phyloP scores from a whole-genome alignment of 2,888 invertebrate species.

The Tholera decimalis region DNA sequence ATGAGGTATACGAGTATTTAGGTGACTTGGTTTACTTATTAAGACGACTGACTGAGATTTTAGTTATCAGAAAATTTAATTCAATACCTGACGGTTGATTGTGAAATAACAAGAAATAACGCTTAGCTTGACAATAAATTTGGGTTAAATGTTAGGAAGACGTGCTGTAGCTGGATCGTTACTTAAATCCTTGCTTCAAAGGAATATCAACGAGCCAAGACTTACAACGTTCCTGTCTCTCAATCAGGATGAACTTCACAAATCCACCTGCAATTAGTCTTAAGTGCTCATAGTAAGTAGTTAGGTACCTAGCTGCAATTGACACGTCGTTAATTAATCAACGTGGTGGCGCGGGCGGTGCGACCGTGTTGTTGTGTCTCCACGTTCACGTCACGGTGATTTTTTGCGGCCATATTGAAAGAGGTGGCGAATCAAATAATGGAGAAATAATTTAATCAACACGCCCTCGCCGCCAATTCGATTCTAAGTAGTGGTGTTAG shows the following conservation, averaged over 20 bases:
- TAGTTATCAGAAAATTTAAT: no score
- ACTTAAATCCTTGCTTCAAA: no score
- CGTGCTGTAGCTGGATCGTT: neutral
- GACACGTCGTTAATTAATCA: constrained; percentile 45
- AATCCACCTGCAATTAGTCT: neutral
- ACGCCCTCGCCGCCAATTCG: constrained; percentile 66
- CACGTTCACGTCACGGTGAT: constrained; percentile 63
- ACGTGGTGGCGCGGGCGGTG: neutral
- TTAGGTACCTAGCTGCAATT: constrained; percentile 13
- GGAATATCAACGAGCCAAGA: no score
- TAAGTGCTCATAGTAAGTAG: neutral
- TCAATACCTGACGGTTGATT: neutral
- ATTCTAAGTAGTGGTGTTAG: constrained; percentile 74
- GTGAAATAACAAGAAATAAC: neutral
- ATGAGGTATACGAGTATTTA: no score
- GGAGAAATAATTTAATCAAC: constrained; percentile 89
- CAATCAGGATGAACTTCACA: neutral
- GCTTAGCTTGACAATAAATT: neutral
- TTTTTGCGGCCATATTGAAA: constrained; percentile 89
- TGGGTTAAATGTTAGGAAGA: neutral
- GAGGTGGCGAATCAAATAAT: constrained; percentile 90
- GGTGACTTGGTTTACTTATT: no score
- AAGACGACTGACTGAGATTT: no score
- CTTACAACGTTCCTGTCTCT: neutral
- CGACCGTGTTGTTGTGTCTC: constrained; percentile 59